phyloP scores from a whole-genome alignment of 2,113 vertebrate species.

The Xerus inauris region DNA sequence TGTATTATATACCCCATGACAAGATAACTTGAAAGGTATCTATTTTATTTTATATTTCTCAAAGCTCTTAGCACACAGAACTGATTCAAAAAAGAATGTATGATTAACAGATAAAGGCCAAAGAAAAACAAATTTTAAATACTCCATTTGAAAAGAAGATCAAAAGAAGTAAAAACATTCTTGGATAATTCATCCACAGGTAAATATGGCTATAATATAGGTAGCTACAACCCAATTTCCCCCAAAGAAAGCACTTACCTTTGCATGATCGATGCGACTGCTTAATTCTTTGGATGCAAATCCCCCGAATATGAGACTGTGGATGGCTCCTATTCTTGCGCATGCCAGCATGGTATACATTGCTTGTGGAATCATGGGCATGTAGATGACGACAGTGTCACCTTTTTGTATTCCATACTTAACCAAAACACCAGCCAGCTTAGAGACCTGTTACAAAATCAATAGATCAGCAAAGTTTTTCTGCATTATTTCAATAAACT shows the following conservation, averaged over 20 bases:
- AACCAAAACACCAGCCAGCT: slow-evolving; percentile 93
- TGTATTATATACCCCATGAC: background rate
- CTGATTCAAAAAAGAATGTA: background rate
- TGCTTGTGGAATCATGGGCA: slow-evolving; percentile 99
- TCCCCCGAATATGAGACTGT: slow-evolving; percentile 98
- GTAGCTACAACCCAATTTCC: background rate
- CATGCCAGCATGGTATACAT: slow-evolving; percentile 97
- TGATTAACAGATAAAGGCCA: background rate
- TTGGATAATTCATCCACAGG: background rate
- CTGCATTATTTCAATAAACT: background rate
- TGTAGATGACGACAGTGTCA: slow-evolving; percentile 97
- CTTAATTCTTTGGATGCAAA: slow-evolving; percentile 97
- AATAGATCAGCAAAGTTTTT: slow-evolving; percentile 15
- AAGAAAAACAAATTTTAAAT: background rate
- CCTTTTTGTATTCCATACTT: slow-evolving; percentile 92
- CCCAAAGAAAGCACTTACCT: slow-evolving; percentile 87
- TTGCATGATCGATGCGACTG: slow-evolving; percentile 94
- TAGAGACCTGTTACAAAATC: slow-evolving; percentile 91
- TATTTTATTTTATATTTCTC: background rate
- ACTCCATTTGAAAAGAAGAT: background rate
- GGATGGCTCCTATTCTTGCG: slow-evolving; percentile 95
- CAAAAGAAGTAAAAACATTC: background rate
- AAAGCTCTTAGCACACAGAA: background rate
- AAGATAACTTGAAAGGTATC: background rate
- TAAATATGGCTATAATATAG: background rate